These are phyloP conservation scores for Indicator indicator DNA, from an alignment of 2,113 vertebrate genomes.

Conservation along the genomic window DNA sequence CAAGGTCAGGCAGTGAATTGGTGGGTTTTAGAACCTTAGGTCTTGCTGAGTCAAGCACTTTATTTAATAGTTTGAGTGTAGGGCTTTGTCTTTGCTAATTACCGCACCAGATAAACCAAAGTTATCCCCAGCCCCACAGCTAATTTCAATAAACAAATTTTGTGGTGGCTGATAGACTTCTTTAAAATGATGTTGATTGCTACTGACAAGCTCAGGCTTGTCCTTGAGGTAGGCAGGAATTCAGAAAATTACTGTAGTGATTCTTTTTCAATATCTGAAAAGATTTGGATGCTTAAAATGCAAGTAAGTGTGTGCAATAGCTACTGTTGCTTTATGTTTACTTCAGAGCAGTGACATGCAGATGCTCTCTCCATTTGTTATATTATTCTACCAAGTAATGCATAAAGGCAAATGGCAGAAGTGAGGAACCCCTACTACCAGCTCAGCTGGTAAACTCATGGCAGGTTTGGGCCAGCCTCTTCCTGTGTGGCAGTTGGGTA, in stretches of 20 bases:
- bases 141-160: slow-evolving; percentile 27
- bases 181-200: not conserved
- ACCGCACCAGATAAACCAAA: not conserved
- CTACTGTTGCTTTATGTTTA: not conserved
- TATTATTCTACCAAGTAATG: fast-evolving
- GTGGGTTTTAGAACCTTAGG: not conserved
- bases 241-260: not conserved
- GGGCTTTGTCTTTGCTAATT: not conserved
- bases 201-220: slow-evolving; percentile 11
- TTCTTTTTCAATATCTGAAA: not conserved
- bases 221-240: not conserved
- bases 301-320: not conserved
- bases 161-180: not conserved
- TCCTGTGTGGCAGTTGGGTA: fast-evolving
- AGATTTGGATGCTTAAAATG: not conserved
- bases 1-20: not conserved
- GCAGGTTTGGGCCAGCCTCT: not conserved
- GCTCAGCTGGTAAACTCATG: not conserved
- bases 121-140: not conserved
- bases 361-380: not conserved
- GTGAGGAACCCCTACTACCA: fast-evolving
- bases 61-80: not conserved
- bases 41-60: not conserved
- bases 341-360: not conserved
- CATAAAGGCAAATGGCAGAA: not conserved